These are phyloP conservation scores for Spea multiplicata DNA, from an alignment of 2,113 vertebrate species.

Conservation along the genomic window DNA sequence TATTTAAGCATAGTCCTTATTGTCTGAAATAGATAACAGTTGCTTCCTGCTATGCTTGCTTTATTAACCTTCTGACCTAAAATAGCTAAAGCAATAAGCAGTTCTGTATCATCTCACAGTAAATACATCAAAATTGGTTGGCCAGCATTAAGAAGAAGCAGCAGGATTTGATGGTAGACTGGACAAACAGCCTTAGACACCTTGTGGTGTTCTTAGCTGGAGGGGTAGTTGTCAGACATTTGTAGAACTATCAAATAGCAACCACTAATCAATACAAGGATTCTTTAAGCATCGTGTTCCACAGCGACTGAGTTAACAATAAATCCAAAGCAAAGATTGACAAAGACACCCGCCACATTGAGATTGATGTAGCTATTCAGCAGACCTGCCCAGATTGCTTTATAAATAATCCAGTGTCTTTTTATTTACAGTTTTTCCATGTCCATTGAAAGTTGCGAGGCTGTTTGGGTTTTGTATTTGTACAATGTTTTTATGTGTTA, in stretches of 20 bases:
- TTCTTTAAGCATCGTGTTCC: constrained; percentile 60
- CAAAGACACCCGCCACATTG: constrained; percentile 29
- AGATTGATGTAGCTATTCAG: constrained; percentile 13
- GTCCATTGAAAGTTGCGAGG: constrained; percentile 2
- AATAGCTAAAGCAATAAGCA: constrained; percentile 3
- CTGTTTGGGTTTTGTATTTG: constrained; percentile 19
- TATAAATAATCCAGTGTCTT: not conserved
- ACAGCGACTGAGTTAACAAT: constrained; percentile 53
- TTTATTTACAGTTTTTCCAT: not conserved
- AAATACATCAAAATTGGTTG: constrained; percentile 63
- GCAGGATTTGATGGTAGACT: constrained; percentile 49
- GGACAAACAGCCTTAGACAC: constrained; percentile 58
- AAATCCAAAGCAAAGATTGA: constrained; percentile 38
- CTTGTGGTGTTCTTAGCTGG: constrained; percentile 54
- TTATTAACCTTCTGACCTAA: not conserved
- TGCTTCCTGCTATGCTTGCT: not conserved
- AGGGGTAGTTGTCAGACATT: constrained; percentile 54
- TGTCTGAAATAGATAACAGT: not conserved
- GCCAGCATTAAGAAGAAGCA: constrained; percentile 66
- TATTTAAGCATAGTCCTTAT: not conserved
- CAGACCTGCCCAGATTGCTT: constrained; percentile 13
- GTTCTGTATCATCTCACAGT: not conserved
- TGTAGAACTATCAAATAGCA: constrained; percentile 49
- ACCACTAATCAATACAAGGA: constrained; percentile 56
- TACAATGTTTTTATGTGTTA: constrained; percentile 22